These are phyloP conservation scores for Agelastica alni DNA, from an alignment of 2,888 invertebrate genomes.

Conservation along the genomic window DNA sequence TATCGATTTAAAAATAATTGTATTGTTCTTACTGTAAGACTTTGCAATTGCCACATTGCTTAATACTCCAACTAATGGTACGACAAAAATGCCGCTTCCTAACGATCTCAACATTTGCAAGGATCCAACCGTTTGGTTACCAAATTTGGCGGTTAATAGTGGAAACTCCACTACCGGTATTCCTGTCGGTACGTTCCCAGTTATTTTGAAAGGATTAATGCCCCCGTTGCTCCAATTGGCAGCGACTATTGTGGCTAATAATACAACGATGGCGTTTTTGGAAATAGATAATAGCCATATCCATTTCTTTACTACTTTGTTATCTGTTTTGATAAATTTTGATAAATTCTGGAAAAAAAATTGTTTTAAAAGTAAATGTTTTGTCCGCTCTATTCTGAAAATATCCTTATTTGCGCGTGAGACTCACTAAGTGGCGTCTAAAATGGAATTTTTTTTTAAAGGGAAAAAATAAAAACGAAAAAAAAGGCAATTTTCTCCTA, in stretches of 20 bases:
- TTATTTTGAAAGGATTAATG: constrained; percentile 63
- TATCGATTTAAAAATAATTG: not conserved
- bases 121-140: constrained; percentile 67
- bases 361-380: no score
- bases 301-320: constrained; percentile 58
- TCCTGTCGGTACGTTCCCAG: constrained; percentile 67
- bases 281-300: constrained; percentile 78
- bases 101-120: constrained; percentile 71
- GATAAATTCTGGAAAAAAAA: constrained; percentile 60
- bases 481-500: no score
- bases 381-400: no score
- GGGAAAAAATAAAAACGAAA: no score
- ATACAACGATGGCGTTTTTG: constrained; percentile 78
- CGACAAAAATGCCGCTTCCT: constrained; percentile 76
- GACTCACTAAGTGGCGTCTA: no score
- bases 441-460: no score
- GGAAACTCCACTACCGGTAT: constrained; percentile 65
- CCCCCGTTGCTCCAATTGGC: constrained; percentile 45
- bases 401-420: no score
- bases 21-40: constrained; percentile 75
- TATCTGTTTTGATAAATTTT: constrained; percentile 61
- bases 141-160: constrained; percentile 64
- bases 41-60: constrained; percentile 95
- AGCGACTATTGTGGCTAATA: constrained; percentile 61
- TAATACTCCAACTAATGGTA: constrained; percentile 85